Percentiles rank a stretch among this genome's conserved stretches.
Conservation (phyloP, 2,113 vertebrate species). For the Ceuthmochares aereus region DNA sequence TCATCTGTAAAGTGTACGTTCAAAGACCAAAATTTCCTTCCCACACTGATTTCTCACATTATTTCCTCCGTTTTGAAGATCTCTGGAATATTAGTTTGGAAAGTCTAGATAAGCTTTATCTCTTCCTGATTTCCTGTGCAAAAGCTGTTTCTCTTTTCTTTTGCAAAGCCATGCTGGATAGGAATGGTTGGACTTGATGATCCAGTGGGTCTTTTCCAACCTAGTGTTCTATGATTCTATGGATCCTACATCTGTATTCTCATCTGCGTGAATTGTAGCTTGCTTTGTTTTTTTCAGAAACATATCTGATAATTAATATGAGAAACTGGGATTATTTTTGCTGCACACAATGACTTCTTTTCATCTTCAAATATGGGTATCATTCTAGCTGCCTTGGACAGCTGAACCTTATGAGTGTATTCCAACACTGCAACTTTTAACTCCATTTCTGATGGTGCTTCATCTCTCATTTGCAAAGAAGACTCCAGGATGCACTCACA, state of each 20-base stretch:
- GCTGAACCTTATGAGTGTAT: not conserved
- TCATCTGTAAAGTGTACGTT: constrained; percentile 11
- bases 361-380: not conserved
- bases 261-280: not conserved
- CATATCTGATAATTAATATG: not conserved
- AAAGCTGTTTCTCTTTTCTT: constrained; percentile 10
- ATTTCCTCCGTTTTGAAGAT: constrained; percentile 21
- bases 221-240: no score
- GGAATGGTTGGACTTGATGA: no score
- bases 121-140: not conserved
- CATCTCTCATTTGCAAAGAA: not conserved
- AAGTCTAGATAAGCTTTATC: constrained; percentile 35
- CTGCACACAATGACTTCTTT: not conserved
- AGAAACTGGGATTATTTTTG: not conserved
- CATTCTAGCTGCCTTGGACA: not conserved
- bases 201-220: no score
- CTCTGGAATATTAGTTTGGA: constrained; percentile 19
- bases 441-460: not conserved
- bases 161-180: not conserved
- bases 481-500: not conserved
- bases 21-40: constrained; percentile 32
- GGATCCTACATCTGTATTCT: not conserved
- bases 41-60: not conserved
- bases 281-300: constrained; percentile 12
- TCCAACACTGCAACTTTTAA: not conserved